Evolutionary conservation across 2,888 invertebrate genomes (phyloP).

Genomic region (Amphipyra tragopoginis): DNA sequence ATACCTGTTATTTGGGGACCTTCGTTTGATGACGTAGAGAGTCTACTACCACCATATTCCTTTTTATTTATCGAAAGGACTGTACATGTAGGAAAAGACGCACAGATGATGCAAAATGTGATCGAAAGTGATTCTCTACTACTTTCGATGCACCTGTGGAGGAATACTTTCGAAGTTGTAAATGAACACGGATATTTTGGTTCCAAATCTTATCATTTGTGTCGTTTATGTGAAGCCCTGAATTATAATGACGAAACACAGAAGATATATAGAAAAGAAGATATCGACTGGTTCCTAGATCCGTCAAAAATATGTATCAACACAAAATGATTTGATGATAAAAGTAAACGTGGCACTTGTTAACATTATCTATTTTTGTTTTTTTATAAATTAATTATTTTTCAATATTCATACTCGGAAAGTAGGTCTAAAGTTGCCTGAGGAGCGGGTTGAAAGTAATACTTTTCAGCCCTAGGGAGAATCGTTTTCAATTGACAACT

Average conservation of each 20-base stretch:
- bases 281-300: conserved; percentile 68
- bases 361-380: too few species aligned
- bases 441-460: too few species aligned
- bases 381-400: background rate
- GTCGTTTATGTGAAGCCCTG: conserved; percentile 92
- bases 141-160: conserved; percentile 90
- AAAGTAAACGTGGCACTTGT: too few species aligned
- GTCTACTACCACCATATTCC: conserved; percentile 91
- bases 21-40: conserved; percentile 80
- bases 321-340: too few species aligned
- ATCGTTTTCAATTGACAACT: too few species aligned
- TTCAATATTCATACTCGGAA: too few species aligned
- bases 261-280: conserved; percentile 66
- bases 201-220: conserved; percentile 90
- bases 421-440: too few species aligned
- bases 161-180: conserved; percentile 86
- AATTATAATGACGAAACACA: conserved; percentile 87
- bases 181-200: conserved; percentile 93
- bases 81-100: conserved; percentile 84
- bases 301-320: conserved; percentile 3
- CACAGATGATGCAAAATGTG: conserved; percentile 85
- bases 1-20: conserved; percentile 92
- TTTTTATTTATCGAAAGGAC: conserved; percentile 91
- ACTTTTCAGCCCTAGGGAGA: too few species aligned
- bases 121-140: conserved; percentile 74